phyloP scores from a whole-genome alignment of 2,888 invertebrate genomes.

The Pseudococcus jackbeardsleyi region DNA sequence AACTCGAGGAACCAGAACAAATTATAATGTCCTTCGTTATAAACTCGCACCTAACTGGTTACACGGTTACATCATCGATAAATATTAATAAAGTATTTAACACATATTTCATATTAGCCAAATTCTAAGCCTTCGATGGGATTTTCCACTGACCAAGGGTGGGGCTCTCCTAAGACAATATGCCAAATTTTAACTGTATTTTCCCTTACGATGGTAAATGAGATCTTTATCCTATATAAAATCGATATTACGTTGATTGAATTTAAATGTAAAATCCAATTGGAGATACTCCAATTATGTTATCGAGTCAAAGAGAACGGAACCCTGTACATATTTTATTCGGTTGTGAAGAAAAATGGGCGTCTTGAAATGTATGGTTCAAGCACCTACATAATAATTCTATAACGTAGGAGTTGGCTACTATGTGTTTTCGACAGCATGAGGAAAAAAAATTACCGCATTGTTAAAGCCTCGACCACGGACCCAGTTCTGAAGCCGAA shows the following conservation, averaged over 20 bases:
- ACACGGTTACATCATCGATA: conserved; percentile 9
- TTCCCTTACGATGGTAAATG: background rate
- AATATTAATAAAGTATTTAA: conserved; percentile 17
- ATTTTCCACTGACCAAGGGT: background rate
- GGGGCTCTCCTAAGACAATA: background rate
- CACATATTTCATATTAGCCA: background rate
- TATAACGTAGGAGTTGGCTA: conserved; percentile 34
- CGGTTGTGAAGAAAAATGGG: background rate
- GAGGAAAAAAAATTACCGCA: conserved; percentile 27
- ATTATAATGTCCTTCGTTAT: conserved; percentile 13
- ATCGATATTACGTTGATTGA: background rate
- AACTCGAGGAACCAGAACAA: conserved; percentile 17
- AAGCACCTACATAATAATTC: conserved; percentile 18
- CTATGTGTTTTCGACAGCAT: conserved; percentile 12
- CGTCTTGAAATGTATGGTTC: background rate
- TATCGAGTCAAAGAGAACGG: background rate
- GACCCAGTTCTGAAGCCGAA: background rate
- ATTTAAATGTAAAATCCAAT: background rate
- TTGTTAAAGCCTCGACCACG: background rate
- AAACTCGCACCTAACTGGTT: conserved; percentile 11
- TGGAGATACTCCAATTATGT: conserved; percentile 14
- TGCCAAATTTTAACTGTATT: background rate
- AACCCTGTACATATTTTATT: background rate
- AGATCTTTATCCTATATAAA: background rate
- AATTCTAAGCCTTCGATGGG: background rate